These are phyloP conservation scores for Phalacrocorax pelagicus DNA, from an alignment of 2,113 vertebrate species.

Conservation along the genomic window DNA sequence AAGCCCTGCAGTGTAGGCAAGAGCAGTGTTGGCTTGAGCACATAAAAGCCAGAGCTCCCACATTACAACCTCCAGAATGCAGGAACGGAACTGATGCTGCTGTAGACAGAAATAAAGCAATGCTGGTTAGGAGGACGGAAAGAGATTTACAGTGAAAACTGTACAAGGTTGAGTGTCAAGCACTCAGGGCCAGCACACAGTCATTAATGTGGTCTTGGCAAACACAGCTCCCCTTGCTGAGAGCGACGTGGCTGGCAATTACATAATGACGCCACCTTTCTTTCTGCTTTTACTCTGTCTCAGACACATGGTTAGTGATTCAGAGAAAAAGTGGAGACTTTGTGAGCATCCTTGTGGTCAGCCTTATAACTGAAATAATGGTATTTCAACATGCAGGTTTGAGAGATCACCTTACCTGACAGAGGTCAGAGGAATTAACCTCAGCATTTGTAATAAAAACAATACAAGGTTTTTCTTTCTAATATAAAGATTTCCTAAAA, in stretches of 20 bases:
- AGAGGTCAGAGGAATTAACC: not conserved
- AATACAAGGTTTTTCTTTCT: not conserved
- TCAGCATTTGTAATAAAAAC: not conserved
- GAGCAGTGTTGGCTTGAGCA: not conserved
- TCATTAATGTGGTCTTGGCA: not conserved
- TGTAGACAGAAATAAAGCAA: not conserved
- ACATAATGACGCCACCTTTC: not conserved
- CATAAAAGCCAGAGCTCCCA: not conserved
- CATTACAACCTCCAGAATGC: not conserved
- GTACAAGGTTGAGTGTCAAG: not conserved
- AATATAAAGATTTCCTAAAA: not conserved
- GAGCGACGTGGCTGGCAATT: not conserved
- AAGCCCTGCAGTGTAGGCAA: not conserved
- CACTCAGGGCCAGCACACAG: not conserved
- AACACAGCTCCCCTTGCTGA: not conserved
- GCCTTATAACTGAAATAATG: not conserved
- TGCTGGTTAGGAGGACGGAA: not conserved
- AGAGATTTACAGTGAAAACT: not conserved
- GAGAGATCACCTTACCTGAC: not conserved
- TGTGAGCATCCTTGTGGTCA: not conserved
- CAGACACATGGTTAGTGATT: not conserved
- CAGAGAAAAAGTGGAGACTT: not conserved
- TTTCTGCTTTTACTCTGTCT: not conserved
- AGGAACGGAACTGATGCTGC: not conserved
- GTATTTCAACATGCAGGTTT: not conserved